phyloP scores from a whole-genome alignment of 2,797 vertebrate genomes.

The Galaxias olidus region DNA sequence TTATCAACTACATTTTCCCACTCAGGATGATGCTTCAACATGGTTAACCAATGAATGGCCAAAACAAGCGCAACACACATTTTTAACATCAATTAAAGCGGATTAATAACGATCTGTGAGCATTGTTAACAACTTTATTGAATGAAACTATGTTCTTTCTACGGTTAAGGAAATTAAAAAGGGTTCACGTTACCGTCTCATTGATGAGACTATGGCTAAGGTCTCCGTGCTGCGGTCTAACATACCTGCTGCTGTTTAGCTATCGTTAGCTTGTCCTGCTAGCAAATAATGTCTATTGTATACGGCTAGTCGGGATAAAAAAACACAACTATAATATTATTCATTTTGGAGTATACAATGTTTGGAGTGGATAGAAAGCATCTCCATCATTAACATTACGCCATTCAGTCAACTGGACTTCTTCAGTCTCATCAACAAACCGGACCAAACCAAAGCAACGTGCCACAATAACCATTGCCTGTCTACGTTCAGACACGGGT shows the following conservation, averaged over 20 bases:
- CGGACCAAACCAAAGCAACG: conserved; percentile 84
- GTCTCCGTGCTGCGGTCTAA: background rate
- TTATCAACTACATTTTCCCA: no score
- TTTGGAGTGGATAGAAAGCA: conserved; percentile 17
- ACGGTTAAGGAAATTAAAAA: no score
- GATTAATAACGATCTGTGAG: no score
- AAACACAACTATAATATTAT: background rate
- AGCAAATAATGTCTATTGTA: conserved; percentile 62
- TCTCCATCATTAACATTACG: conserved; percentile 56
- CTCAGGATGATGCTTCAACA: no score
- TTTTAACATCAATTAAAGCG: no score
- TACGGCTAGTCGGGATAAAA: conserved; percentile 29
- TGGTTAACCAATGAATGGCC: no score
- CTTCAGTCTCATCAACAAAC: conserved; percentile 81
- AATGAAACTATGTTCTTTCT: no score
- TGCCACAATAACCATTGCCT: conserved; percentile 81
- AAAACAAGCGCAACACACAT: no score
- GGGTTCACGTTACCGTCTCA: no score
- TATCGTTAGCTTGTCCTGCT: conserved; percentile 72
- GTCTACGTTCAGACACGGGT: conserved; percentile 75
- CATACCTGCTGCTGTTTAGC: conserved; percentile 17
- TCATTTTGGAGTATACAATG: conserved; percentile 12
- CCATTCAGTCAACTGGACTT: conserved; percentile 67
- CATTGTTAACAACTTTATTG: no score
- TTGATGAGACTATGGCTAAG: no score